phyloP scores from a whole-genome alignment of 2,113 vertebrate genomes.

The Tiliqua scincoides region DNA sequence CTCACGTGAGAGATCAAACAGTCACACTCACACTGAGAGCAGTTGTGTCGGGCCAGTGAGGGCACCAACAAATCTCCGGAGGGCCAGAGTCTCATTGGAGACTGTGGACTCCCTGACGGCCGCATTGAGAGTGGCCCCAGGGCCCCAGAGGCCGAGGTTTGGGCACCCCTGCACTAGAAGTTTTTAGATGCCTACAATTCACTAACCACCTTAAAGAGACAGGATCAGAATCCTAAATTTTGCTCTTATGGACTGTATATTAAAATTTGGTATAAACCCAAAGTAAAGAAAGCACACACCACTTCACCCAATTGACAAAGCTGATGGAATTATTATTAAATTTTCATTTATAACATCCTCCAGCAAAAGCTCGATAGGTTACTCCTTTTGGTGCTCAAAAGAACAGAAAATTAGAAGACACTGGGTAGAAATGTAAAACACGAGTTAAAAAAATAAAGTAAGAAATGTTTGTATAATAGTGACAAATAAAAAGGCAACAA shows the following conservation, averaged over 20 bases:
- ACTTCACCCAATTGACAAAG: constrained; percentile 93
- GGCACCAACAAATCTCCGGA: no score
- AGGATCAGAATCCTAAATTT: neutral
- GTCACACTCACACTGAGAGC: no score
- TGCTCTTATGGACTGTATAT: neutral
- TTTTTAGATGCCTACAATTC: accelerated
- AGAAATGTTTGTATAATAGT: neutral
- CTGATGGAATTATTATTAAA: constrained; percentile 94
- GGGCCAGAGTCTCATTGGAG: no score
- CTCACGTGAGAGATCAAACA: no score
- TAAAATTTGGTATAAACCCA: neutral
- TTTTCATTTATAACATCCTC: constrained; percentile 99
- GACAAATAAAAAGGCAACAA: neutral
- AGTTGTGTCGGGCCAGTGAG: no score
- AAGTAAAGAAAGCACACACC: constrained; percentile 86
- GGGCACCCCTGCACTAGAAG: no score
- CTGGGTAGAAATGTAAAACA: constrained; percentile 59
- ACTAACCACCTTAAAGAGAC: neutral
- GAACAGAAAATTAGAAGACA: constrained; percentile 68
- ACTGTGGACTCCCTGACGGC: no score
- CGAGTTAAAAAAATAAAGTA: constrained; percentile 38
- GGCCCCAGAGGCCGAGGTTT: no score
- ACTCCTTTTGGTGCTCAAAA: constrained; percentile 96
- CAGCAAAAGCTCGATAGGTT: constrained; percentile 99
- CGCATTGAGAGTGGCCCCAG: no score